phyloP scores from a whole-genome alignment of 2,888 invertebrate genomes.

The Catocala sponsa region DNA sequence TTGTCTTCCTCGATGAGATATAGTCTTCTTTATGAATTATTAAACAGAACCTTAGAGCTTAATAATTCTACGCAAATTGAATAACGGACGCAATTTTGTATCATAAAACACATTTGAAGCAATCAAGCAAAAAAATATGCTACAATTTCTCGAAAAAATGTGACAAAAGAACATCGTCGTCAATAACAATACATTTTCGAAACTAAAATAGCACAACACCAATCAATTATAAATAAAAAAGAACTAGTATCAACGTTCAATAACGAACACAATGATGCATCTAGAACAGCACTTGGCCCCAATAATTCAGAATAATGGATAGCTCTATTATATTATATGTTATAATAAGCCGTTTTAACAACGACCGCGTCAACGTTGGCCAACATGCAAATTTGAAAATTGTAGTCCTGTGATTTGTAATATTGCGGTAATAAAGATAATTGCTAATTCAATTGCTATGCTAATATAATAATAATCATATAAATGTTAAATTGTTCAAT shows the following conservation, averaged over 20 bases:
- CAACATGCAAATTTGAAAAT: slow-evolving; percentile 52
- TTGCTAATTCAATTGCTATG: too few relatives aligned
- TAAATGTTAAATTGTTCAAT: too few relatives aligned
- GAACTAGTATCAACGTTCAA: slow-evolving; percentile 11
- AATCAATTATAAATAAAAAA: slow-evolving; percentile 22
- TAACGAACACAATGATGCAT: slow-evolving; percentile 18
- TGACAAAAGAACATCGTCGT: background rate
- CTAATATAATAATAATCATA: too few relatives aligned
- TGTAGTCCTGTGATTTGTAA: too few relatives aligned
- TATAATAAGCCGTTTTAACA: slow-evolving; percentile 40
- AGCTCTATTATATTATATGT: slow-evolving; percentile 20
- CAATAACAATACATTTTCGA: slow-evolving; percentile 13
- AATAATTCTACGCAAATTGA: background rate
- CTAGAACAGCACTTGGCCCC: slow-evolving; percentile 21
- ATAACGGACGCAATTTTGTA: background rate
- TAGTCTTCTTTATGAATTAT: background rate
- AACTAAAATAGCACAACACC: slow-evolving; percentile 1
- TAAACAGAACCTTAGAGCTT: too few relatives aligned
- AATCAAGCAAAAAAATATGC: background rate
- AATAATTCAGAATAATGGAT: slow-evolving; percentile 37
- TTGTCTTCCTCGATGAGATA: slow-evolving; percentile 4
- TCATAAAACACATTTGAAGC: slow-evolving; percentile 1
- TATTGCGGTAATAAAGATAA: too few relatives aligned
- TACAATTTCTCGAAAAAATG: background rate
- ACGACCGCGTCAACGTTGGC: slow-evolving; percentile 33